Percentiles rank a stretch among this genome's conserved stretches.
These are phyloP conservation scores for Trogon melanurus DNA, from an alignment of 2,113 vertebrate genomes.

Conservation along the genomic window DNA sequence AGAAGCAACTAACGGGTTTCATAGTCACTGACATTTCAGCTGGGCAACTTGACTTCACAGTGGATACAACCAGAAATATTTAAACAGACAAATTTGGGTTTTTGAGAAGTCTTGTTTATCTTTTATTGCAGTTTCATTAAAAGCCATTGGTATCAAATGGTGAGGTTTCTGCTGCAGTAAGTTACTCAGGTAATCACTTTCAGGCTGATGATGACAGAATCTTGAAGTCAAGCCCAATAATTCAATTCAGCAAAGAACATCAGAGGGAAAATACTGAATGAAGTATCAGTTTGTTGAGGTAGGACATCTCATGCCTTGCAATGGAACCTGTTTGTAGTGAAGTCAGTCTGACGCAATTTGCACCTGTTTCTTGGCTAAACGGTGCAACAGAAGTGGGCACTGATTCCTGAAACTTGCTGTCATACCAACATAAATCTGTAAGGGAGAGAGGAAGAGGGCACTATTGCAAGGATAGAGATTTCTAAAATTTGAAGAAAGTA, in stretches of 20 bases:
- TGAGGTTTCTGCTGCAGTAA: not conserved
- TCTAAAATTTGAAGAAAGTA: not conserved
- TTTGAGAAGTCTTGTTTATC: conserved; percentile 2
- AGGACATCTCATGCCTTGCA: not conserved
- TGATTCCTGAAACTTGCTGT: not conserved
- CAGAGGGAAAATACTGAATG: conserved; percentile 10
- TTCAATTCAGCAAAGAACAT: not conserved
- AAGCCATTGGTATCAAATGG: not conserved
- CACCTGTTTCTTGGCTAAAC: not conserved
- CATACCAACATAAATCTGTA: not conserved
- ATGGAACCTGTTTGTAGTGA: not conserved
- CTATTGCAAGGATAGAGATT: not conserved
- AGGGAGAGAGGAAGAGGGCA: not conserved
- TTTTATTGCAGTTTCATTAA: conserved; percentile 33
- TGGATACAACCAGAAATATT: not conserved
- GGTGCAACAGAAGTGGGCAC: not conserved
- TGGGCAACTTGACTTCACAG: not conserved
- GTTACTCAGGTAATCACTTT: not conserved
- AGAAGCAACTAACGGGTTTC: not conserved
- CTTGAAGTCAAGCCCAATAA: not conserved
- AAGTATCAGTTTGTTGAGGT: not conserved
- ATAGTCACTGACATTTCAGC: not conserved
- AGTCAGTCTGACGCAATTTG: not conserved
- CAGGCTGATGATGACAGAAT: conserved; percentile 24
- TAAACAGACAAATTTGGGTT: not conserved